Conservation (phyloP, 2,888 invertebrate genomes). For the Caenorhabditis angaria region DNA sequence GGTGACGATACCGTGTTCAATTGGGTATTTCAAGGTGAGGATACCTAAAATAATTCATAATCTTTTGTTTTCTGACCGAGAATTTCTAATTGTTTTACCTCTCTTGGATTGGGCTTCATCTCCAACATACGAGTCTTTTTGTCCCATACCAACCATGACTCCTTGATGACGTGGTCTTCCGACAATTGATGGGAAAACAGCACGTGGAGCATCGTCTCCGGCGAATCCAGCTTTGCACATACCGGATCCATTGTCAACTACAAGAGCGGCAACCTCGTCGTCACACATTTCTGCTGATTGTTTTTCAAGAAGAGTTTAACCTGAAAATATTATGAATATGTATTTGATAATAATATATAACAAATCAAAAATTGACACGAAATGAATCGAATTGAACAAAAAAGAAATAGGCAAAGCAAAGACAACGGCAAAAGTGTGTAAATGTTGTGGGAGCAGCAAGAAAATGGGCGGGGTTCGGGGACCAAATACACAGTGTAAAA, state of each 20-base stretch:
- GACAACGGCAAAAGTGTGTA: not conserved
- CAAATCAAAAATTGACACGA: too few species aligned
- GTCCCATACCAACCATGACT: slow-evolving; percentile 20
- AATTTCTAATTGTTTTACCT: not conserved
- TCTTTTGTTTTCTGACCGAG: not conserved
- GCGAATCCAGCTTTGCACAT: slow-evolving; percentile 19
- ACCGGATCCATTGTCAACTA: slow-evolving; percentile 17
- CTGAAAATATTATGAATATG: not conserved
- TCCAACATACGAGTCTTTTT: slow-evolving; percentile 17
- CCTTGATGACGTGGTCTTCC: slow-evolving; percentile 19
- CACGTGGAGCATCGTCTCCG: slow-evolving; percentile 19
- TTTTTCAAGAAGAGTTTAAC: slow-evolving; percentile 2
- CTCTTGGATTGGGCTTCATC: slow-evolving; percentile 20
- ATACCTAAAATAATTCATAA: slow-evolving; percentile 11
- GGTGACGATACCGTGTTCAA: slow-evolving; percentile 20
- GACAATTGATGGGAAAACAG: slow-evolving; percentile 17
- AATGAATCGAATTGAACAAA: not conserved
- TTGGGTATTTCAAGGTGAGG: slow-evolving; percentile 19
- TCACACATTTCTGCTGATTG: slow-evolving; percentile 75
- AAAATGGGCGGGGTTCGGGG: not conserved
- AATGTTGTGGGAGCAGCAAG: not conserved
- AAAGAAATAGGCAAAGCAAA: not conserved
- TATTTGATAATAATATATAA: too few species aligned
- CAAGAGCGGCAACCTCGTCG: slow-evolving; percentile 75
- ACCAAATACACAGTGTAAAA: not conserved